Conservation (phyloP, 2,797 vertebrate species). For the Lithobates pipiens region DNA sequence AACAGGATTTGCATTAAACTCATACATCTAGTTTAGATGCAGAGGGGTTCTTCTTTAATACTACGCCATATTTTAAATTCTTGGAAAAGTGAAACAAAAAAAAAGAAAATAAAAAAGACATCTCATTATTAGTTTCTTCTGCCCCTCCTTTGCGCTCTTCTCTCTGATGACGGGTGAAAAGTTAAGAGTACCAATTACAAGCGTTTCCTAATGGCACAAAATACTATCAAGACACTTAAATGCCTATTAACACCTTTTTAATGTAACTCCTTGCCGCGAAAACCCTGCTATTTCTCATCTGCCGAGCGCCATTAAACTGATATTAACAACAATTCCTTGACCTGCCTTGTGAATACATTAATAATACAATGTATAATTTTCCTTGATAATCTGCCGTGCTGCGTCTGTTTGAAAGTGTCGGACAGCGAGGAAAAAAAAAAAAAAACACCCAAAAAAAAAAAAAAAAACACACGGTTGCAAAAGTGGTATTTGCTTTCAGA, state of each 20-base stretch:
- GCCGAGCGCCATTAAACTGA: constrained; percentile 76
- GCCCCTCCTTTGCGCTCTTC: neutral
- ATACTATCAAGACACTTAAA: constrained; percentile 77
- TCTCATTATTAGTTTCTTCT: too few relatives aligned
- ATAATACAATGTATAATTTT: constrained; percentile 39
- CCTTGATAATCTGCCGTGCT: constrained; percentile 3
- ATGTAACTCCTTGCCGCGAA: constrained; percentile 75
- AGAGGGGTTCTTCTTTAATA: too few relatives aligned
- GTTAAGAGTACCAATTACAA: constrained; percentile 74
- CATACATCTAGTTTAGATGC: too few relatives aligned
- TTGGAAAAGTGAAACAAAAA: too few relatives aligned
- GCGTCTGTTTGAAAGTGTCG: neutral
- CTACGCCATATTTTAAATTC: too few relatives aligned
- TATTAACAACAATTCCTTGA: constrained; percentile 74
- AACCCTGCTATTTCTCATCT: constrained; percentile 75
- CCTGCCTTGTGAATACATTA: constrained; percentile 70
- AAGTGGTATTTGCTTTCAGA: neutral
- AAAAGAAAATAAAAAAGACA: too few relatives aligned
- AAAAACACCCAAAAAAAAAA: constrained; percentile 3
- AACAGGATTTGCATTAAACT: too few relatives aligned
- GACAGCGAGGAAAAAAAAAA: neutral
- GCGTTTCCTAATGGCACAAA: constrained; percentile 74
- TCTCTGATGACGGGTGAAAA: constrained; percentile 71
- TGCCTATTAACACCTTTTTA: constrained; percentile 80
- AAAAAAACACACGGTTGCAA: constrained; percentile 5